Evolutionary conservation across 2,888 invertebrate genomes (phyloP).

Genomic region (Eilema caniola): DNA sequence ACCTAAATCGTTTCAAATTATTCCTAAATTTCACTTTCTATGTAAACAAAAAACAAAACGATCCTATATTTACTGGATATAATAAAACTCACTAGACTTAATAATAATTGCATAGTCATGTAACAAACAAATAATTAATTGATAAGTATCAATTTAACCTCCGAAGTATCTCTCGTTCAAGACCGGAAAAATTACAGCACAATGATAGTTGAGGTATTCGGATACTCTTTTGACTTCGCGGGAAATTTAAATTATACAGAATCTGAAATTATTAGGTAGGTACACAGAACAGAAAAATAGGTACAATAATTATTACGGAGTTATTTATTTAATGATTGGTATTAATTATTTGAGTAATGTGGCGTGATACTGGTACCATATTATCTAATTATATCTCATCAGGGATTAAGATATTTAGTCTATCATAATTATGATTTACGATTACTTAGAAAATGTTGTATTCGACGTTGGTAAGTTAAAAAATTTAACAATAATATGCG

Average conservation of each 20-base stretch:
- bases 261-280: no score
- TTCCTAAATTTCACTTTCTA: neutral
- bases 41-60: neutral
- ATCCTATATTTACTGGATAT: neutral
- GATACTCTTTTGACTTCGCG: neutral
- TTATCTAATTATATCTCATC: neutral
- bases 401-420: neutral
- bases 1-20: no score
- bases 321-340: no score
- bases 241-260: conserved; percentile 3
- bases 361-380: no score
- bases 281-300: no score
- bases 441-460: neutral
- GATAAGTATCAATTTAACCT: neutral
- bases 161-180: neutral
- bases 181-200: neutral
- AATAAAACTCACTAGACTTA: neutral
- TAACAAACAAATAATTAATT: neutral
- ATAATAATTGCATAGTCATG: neutral
- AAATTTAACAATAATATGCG: no score
- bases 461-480: neutral
- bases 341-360: no score
- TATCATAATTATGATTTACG: no score
- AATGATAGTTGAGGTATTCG: neutral
- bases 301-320: no score